Evolutionary conservation across 2,888 invertebrate genomes (phyloP).

Genomic region (Morinoia aosen): DNA sequence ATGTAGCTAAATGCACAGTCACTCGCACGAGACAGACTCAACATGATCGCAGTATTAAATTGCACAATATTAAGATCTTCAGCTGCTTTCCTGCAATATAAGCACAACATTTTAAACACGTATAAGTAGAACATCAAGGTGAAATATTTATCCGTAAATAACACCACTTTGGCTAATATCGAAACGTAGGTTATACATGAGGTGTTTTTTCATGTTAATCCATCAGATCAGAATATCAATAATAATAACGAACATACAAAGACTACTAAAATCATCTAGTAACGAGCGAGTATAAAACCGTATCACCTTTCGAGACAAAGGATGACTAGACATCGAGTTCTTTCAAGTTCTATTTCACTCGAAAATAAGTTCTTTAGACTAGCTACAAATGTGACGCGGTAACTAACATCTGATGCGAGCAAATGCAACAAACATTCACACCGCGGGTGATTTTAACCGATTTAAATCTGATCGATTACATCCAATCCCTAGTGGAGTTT

Average conservation of each 20-base stretch:
- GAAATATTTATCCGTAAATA: background rate
- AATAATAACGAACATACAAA: background rate
- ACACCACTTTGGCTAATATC: background rate
- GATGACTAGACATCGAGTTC: background rate
- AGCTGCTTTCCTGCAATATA: background rate
- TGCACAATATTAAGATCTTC: background rate
- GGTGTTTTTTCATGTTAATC: background rate
- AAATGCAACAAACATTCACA: background rate
- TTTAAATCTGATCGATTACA: background rate
- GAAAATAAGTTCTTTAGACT: background rate
- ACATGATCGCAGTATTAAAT: background rate
- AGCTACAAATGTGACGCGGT: background rate
- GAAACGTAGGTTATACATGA: background rate
- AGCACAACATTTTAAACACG: background rate
- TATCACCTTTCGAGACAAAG: background rate
- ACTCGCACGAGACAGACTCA: background rate
- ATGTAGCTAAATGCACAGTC: background rate
- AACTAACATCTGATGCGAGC: background rate
- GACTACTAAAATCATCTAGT: background rate
- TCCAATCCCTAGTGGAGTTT: background rate
- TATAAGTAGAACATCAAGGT: background rate
- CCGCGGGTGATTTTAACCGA: background rate
- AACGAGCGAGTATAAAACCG: background rate
- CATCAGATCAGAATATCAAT: background rate
- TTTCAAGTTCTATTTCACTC: background rate